These are phyloP conservation scores for Venustoraphidia nigricollis DNA, from an alignment of 2,888 invertebrate genomes.

Conservation along the genomic window DNA sequence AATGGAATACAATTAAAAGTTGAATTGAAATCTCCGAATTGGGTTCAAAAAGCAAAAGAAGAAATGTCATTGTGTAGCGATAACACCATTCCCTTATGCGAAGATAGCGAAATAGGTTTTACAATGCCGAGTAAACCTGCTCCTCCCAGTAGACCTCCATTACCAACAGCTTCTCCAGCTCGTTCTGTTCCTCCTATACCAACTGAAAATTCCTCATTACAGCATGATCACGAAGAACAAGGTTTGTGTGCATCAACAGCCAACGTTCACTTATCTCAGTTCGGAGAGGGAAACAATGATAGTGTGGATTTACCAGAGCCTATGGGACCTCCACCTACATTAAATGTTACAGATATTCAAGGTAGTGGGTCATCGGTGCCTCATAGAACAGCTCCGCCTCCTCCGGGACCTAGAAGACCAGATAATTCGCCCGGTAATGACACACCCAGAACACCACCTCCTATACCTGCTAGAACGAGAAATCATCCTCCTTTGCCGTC, in stretches of 20 bases:
- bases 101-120: constrained; percentile 19
- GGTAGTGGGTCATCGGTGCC: constrained; percentile 28
- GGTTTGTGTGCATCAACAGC: too few relatives aligned
- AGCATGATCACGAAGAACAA: not conserved
- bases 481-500: constrained; percentile 54
- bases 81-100: constrained; percentile 66
- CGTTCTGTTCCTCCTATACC: constrained; percentile 11
- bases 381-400: constrained; percentile 29
- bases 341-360: constrained; percentile 19
- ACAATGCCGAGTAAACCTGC: constrained; percentile 33
- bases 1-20: constrained; percentile 52
- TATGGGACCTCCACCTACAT: constrained; percentile 6
- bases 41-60: constrained; percentile 66
- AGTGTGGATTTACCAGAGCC: not conserved
- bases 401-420: constrained; percentile 18
- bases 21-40: constrained; percentile 67
- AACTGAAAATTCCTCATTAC: constrained; percentile 14
- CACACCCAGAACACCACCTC: constrained; percentile 30
- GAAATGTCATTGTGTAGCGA: constrained; percentile 74
- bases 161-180: constrained; percentile 24
- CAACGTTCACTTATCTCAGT: too few relatives aligned
- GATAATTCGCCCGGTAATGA: constrained; percentile 22
- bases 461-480: constrained; percentile 40
- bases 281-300: too few relatives aligned
- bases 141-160: constrained; percentile 36